These are phyloP conservation scores for Lonchura striata DNA, from an alignment of 2,113 vertebrate species.

Conservation along the genomic window DNA sequence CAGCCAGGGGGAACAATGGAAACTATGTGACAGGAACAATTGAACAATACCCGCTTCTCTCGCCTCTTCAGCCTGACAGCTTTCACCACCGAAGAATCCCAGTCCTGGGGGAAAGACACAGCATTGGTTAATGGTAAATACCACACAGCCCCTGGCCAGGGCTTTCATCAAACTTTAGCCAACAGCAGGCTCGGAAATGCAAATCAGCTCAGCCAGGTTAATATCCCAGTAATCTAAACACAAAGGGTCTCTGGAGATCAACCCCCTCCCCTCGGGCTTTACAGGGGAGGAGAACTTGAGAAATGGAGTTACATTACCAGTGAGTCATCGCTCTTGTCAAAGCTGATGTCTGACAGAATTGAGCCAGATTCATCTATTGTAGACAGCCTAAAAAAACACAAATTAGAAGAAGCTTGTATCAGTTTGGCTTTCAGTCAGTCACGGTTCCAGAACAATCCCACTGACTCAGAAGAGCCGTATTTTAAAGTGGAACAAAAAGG, in stretches of 20 bases:
- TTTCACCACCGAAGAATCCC: slow-evolving; percentile 90
- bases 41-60: slow-evolving; percentile 87
- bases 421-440: not conserved
- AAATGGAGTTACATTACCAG: slow-evolving; percentile 78
- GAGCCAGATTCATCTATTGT: slow-evolving; percentile 97
- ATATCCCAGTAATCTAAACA: not conserved
- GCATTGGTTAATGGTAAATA: not conserved
- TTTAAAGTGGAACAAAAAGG: not conserved
- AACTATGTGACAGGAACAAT: not conserved
- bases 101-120: slow-evolving; percentile 80
- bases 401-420: not conserved
- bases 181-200: not conserved
- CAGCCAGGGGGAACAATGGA: not conserved
- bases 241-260: not conserved
- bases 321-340: slow-evolving; percentile 96
- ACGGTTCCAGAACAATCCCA: not conserved
- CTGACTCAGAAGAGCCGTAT: not conserved
- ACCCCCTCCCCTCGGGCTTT: not conserved
- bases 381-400: slow-evolving; percentile 77
- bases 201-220: not conserved
- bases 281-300: not conserved
- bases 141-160: not conserved
- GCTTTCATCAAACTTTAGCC: not conserved
- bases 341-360: slow-evolving; percentile 97
- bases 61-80: slow-evolving; percentile 88